These are phyloP conservation scores for Pseudochromis fuscus DNA, from an alignment of 2,797 vertebrate genomes.

Conservation along the genomic window DNA sequence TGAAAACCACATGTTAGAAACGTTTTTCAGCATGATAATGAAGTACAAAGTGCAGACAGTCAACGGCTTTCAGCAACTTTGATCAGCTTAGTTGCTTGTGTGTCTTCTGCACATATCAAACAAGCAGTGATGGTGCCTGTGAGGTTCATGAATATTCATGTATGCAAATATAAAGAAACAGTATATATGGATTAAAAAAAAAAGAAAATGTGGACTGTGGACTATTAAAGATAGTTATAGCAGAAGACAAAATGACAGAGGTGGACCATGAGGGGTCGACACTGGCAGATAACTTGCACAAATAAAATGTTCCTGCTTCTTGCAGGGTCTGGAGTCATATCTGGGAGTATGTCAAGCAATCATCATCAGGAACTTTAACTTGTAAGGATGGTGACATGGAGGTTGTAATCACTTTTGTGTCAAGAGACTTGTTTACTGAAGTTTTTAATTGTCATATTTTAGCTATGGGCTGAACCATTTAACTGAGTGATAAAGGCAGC, in stretches of 20 bases:
- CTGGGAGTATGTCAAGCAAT: neutral
- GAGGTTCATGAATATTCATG: neutral
- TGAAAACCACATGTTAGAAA: neutral
- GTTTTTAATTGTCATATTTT: neutral
- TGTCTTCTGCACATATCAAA: constrained; percentile 5
- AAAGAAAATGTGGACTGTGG: neutral
- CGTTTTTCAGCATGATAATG: neutral
- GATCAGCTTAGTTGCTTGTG: constrained; percentile 12
- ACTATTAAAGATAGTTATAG: constrained; percentile 2
- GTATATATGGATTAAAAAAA: too few relatives aligned
- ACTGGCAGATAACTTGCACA: neutral
- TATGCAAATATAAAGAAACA: too few relatives aligned
- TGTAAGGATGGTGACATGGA: neutral
- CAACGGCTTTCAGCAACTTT: constrained; percentile 12
- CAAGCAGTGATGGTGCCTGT: constrained; percentile 1
- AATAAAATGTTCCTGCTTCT: constrained; percentile 13
- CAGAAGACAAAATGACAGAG: neutral
- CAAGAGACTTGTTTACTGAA: constrained; percentile 4
- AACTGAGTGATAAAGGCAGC: neutral
- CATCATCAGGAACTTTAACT: neutral
- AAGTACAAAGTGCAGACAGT: neutral
- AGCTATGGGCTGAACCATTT: neutral
- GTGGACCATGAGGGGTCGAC: neutral
- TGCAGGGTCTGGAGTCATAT: too few relatives aligned
- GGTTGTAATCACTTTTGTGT: neutral